Percentiles rank a stretch among this genome's conserved stretches.
Conservation (phyloP, 1,140 invertebrate genomes). For the Orchestia grillus region DNA sequence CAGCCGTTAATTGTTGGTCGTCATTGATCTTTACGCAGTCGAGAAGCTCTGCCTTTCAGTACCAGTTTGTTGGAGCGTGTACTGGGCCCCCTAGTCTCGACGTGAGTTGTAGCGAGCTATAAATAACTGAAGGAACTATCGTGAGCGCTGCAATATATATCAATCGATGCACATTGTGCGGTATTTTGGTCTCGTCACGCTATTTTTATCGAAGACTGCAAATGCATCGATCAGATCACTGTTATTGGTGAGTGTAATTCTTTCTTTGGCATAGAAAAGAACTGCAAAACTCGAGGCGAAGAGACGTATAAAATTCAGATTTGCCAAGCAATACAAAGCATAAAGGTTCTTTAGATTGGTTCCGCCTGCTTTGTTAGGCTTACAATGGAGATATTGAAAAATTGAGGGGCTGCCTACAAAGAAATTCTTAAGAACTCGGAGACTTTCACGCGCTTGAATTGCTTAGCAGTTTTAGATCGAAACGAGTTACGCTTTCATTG, state of each 20-base stretch:
- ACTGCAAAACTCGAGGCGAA: neutral
- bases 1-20: neutral
- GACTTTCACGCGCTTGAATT: neutral
- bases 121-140: neutral
- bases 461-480: neutral
- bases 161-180: neutral
- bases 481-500: neutral
- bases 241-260: neutral
- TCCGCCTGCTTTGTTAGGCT: neutral
- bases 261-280: neutral
- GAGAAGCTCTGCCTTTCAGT: neutral
- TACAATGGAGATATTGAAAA: neutral
- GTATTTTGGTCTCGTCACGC: neutral
- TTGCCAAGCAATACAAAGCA: neutral
- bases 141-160: neutral
- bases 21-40: neutral
- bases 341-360: neutral
- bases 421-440: neutral
- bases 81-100: neutral
- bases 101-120: neutral
- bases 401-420: neutral
- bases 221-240: neutral
- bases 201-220: constrained; percentile 1
- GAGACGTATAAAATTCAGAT: neutral
- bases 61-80: neutral